phyloP scores from a whole-genome alignment of 2,888 invertebrate species.

The Aphidoletes aphidimyza region DNA sequence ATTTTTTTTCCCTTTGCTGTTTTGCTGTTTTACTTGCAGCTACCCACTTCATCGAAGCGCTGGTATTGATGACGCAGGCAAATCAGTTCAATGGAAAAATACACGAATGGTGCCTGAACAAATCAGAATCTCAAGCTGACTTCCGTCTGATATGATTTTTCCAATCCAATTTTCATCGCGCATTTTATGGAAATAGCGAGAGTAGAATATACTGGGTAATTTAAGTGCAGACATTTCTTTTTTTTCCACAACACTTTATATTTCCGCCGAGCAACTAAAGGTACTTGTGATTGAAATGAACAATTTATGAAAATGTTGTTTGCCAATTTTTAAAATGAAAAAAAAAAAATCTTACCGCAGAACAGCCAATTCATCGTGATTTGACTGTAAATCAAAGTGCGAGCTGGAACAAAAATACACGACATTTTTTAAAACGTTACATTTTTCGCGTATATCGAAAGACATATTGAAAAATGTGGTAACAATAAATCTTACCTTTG shows the following conservation, averaged over 20 bases:
- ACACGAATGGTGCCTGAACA: background rate
- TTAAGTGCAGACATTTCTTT: background rate
- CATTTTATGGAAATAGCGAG: background rate
- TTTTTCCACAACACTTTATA: too few species aligned
- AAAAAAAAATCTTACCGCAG: background rate
- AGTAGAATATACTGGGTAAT: background rate
- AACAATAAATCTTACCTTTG: conserved; percentile 51
- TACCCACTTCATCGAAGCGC: too few species aligned
- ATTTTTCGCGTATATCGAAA: conserved; percentile 23
- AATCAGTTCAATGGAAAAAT: too few species aligned
- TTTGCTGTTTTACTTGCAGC: too few species aligned
- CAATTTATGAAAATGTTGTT: background rate
- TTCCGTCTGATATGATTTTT: background rate
- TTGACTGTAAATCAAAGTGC: conserved; percentile 6
- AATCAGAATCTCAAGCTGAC: background rate
- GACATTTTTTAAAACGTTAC: too few species aligned
- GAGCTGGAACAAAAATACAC: background rate
- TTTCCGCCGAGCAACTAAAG: background rate
- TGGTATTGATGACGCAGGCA: too few species aligned
- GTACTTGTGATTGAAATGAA: background rate
- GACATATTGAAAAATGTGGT: conserved; percentile 52
- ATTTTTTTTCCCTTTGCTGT: background rate
- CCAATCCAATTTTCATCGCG: conserved; percentile 6
- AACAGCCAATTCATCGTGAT: conserved; percentile 23
- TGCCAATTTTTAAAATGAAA: background rate